A percentile compares a stretch with the other conserved stretches of the same genome.
Conservation (phyloP, 2,797 vertebrate species). For the Parotocinclus haroldoi region DNA sequence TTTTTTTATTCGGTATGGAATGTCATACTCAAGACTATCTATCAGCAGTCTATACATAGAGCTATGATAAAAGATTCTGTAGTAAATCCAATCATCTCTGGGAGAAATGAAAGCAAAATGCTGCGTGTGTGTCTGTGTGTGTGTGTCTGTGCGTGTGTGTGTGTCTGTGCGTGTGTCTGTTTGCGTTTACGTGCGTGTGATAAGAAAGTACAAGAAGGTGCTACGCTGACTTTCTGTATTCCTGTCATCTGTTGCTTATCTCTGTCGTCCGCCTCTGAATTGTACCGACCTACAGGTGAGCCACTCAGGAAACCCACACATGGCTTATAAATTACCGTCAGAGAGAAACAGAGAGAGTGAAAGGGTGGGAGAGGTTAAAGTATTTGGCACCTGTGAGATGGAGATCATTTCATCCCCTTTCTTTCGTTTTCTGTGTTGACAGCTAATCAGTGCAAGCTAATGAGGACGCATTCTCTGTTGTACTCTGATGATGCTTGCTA, state of each 20-base stretch:
- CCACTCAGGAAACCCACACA: constrained; percentile 32
- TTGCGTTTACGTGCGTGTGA: constrained; percentile 24
- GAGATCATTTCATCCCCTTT: constrained; percentile 43
- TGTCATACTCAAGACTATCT: background rate
- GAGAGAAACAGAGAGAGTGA: constrained; percentile 32
- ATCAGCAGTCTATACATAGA: background rate
- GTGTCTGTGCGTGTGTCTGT: constrained; percentile 9
- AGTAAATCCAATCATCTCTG: constrained; percentile 29
- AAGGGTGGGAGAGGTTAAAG: constrained; percentile 56
- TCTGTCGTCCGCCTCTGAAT: constrained; percentile 52
- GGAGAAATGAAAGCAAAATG: background rate
- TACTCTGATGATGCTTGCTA: constrained; percentile 26
- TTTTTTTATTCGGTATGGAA: background rate
- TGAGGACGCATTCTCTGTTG: constrained; percentile 46
- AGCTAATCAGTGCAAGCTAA: constrained; percentile 58
- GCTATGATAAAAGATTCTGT: background rate
- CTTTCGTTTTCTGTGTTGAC: constrained; percentile 44
- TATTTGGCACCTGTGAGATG: constrained; percentile 43
- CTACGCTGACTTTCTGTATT: constrained; percentile 37
- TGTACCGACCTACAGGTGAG: constrained; percentile 58
- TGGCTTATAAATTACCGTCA: constrained; percentile 45
- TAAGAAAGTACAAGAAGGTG: constrained; percentile 13
- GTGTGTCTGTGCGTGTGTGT: constrained; percentile 11
- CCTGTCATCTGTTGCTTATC: constrained; percentile 55
- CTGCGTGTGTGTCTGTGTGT: constrained; percentile 10